A percentile compares a stretch with the other conserved stretches of the same genome.
Evolutionary conservation across 2,113 vertebrate genomes (phyloP).

Genomic region (Hemiscyllium ocellatum): DNA sequence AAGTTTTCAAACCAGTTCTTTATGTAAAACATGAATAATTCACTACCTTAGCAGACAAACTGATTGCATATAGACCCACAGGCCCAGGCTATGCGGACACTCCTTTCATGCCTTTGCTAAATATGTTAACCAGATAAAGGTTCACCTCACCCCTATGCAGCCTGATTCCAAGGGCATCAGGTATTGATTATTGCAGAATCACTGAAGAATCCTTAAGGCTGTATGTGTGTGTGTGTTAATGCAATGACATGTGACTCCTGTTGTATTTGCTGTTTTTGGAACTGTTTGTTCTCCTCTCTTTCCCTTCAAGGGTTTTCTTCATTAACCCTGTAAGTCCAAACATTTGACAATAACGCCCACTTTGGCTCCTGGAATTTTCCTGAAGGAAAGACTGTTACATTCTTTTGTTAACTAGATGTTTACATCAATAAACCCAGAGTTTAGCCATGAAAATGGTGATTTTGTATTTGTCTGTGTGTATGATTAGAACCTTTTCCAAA

Average conservation of each 20-base stretch:
- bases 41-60: neutral
- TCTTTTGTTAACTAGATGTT: conserved; percentile 11
- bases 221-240: neutral
- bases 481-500: neutral
- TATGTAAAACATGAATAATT: neutral
- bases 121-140: neutral
- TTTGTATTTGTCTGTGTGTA: neutral
- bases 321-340: conserved; percentile 10
- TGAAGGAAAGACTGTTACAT: neutral
- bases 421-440: neutral
- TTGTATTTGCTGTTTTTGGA: neutral
- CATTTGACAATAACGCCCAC: neutral
- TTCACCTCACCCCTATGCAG: neutral
- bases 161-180: neutral
- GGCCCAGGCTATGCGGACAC: neutral
- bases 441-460: neutral
- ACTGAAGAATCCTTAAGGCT: neutral
- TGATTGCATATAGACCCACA: neutral
- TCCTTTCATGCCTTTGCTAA: neutral
- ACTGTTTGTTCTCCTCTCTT: neutral
- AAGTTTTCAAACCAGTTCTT: neutral
- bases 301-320: neutral
- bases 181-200: neutral
- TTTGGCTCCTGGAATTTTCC: neutral
- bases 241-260: neutral